Evolutionary conservation across 30 jellyfish, hydroid and myxozoan species (phyloP).

Genomic region (Cassiopea xamachana): DNA sequence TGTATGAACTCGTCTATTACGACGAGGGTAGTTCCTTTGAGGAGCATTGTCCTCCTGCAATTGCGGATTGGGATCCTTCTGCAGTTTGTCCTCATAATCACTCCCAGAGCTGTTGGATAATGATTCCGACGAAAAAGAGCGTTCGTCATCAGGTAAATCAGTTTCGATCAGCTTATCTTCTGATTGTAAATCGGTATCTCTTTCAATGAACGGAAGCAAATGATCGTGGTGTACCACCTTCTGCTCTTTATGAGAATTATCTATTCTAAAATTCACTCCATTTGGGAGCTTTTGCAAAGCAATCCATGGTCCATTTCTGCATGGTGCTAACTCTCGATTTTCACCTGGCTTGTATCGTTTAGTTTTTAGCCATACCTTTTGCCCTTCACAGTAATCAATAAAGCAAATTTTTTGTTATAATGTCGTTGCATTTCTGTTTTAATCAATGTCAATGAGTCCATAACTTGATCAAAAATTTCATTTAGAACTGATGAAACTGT

Average conservation of each 20-base stretch:
- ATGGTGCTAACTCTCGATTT: constrained; percentile 50
- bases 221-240: constrained; percentile 65
- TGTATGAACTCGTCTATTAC: constrained; percentile 15
- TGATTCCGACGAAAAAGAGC: background rate
- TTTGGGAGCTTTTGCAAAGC: constrained; percentile 42
- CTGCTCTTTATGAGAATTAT: constrained; percentile 34
- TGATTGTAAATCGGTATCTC: background rate
- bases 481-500: constrained; percentile 3
- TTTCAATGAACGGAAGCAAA: constrained; percentile 17
- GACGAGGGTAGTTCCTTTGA: constrained; percentile 18
- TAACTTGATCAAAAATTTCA: constrained; percentile 16
- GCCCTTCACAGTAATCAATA: constrained; percentile 13
- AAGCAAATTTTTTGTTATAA: constrained; percentile 1
- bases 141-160: constrained; percentile 13
- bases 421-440: constrained; percentile 12
- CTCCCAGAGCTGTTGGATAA: constrained; percentile 1
- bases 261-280: constrained; percentile 63
- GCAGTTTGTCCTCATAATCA: background rate
- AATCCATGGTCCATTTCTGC: constrained; percentile 64
- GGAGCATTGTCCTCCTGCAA: background rate
- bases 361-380: constrained; percentile 19
- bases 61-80: constrained; percentile 1
- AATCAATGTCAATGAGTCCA: background rate
- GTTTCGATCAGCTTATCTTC: background rate
- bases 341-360: constrained; percentile 39